Evolutionary conservation across 1,140 invertebrate species (phyloP).

Genomic region (Carposina sasakii): DNA sequence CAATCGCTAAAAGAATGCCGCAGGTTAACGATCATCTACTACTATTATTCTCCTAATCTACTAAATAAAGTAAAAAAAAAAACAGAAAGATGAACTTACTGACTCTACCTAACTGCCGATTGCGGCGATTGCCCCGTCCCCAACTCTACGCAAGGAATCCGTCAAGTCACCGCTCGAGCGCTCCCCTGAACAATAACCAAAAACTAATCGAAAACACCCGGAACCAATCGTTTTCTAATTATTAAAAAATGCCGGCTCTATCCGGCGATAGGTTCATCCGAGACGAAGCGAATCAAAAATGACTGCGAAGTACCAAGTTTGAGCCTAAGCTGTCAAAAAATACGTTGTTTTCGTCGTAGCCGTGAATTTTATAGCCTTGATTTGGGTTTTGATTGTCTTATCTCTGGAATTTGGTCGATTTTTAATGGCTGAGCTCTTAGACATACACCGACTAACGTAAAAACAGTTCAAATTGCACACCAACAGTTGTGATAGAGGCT

Average conservation of each 20-base stretch:
- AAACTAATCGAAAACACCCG: constrained; percentile 65
- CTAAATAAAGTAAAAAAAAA: too few species aligned
- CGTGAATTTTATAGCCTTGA: background rate
- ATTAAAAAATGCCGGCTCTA: constrained; percentile 46
- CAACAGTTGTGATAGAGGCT: too few species aligned
- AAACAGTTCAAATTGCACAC: too few species aligned
- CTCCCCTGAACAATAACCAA: constrained; percentile 40
- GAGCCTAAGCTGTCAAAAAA: background rate
- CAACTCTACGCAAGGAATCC: constrained; percentile 48
- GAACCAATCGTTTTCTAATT: constrained; percentile 62
- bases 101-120: background rate
- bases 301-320: constrained; percentile 4
- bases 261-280: constrained; percentile 21
- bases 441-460: too few species aligned
- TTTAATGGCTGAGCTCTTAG: too few species aligned
- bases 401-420: too few species aligned
- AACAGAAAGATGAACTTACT: background rate
- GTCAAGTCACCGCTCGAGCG: constrained; percentile 52
- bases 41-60: too few species aligned
- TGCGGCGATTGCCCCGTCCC: background rate
- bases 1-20: too few species aligned
- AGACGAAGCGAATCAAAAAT: constrained; percentile 28
- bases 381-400: too few species aligned
- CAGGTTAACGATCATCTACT: too few species aligned
- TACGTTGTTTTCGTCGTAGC: too few species aligned